Evolutionary conservation across 2,113 vertebrate species (phyloP), one percentile per base, ranked within the genome.

Genomic region (Phocoena sinus): DNA sequence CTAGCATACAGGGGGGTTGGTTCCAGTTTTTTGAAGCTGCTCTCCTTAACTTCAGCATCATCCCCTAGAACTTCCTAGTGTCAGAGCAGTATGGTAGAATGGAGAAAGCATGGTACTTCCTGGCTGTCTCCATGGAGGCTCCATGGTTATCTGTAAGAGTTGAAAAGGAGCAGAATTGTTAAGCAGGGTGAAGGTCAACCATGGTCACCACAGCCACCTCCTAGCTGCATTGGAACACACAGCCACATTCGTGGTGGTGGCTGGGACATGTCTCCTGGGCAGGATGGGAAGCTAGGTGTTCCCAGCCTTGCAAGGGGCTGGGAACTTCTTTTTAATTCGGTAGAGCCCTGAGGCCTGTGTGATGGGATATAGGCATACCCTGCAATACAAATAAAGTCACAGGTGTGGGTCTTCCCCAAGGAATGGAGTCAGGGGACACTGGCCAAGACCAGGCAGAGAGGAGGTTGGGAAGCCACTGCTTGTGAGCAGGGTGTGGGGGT

Each of bases 271-370:
- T 89, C 41, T 93, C 44, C 53, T 20, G 60, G 70, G 86, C n/a
- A 73, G 44, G 84, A 76, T 76, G 82, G 93, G 73, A 95, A 97
- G 86, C 60, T 47, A 77, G 91, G 88, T 94, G 96, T 98, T 97
- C 73, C 97, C 96, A 96, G 97, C 76, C 71, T 92, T 60, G 33
- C 82, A 97, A 90, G 95, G 92, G 94, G 67, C 38, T 95, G 97
- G 97, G 90, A 98, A 97, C 67, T 80, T 96, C 80, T 96, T 97
- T 98, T 98, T 98, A 98, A 98, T 97, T 97, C 90, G 88, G 62
- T 79, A 97, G 95, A 96, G 97, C 97, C 95, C 97, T 81, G 96
- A 97, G 98, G 98, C 97, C 90, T 94, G 33, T 93, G 89, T 36
- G 67, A 97, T 97, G 97, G 85, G 93, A 95, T 86, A 97, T 79